Conservation (phyloP, 2,888 invertebrate genomes). For the Sesia bembeciformis region DNA sequence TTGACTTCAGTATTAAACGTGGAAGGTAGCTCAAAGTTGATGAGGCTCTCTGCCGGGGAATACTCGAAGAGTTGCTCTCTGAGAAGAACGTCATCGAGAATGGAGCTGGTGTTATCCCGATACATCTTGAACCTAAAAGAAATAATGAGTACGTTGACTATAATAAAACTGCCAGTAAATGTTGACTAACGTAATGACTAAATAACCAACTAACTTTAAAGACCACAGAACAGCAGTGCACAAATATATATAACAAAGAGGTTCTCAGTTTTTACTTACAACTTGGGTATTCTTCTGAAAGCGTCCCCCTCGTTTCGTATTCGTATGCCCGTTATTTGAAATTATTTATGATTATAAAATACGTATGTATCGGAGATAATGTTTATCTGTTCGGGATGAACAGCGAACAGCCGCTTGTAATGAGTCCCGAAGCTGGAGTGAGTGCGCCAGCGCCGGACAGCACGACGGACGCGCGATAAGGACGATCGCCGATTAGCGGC, state of each 20-base stretch:
- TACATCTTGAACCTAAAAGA: conserved; percentile 28
- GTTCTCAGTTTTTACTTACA: conserved; percentile 7
- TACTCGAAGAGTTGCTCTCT: conserved; percentile 57
- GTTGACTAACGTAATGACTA: too few relatives aligned
- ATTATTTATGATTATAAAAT: too few relatives aligned
- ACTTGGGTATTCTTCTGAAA: conserved; percentile 1
- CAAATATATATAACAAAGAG: background rate
- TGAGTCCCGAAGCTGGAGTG: conserved; percentile 48
- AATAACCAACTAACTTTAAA: too few relatives aligned
- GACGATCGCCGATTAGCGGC: conserved; percentile 58
- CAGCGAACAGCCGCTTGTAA: conserved; percentile 36
- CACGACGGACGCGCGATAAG: conserved; percentile 60
- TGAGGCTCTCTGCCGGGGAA: conserved; percentile 60
- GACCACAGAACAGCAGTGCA: background rate
- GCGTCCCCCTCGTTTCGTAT: background rate
- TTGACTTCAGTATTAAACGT: conserved; percentile 33
- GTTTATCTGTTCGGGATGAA: background rate
- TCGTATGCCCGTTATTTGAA: too few relatives aligned
- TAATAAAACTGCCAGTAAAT: too few relatives aligned
- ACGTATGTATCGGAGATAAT: too few relatives aligned
- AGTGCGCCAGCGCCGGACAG: conserved; percentile 44
- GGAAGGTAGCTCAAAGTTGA: conserved; percentile 57
- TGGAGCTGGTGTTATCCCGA: conserved; percentile 38
- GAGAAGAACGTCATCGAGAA: conserved; percentile 47
- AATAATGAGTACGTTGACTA: too few relatives aligned